Conservation (phyloP, 2,113 vertebrate genomes). For the Tenrec ecaudatus region DNA sequence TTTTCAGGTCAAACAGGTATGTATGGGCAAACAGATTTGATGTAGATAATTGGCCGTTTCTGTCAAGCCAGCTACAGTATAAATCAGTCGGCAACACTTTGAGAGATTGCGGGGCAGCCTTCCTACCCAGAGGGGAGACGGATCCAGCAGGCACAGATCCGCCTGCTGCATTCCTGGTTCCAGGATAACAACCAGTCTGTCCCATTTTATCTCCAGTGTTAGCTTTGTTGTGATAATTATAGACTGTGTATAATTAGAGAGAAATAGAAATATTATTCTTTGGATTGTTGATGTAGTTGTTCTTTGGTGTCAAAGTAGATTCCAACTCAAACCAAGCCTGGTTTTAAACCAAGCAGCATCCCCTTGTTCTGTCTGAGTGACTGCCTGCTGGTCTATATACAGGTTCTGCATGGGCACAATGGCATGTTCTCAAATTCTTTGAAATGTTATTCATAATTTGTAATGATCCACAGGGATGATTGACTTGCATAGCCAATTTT, state of each 20-base stretch:
- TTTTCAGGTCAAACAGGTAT: background rate
- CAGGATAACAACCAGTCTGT: background rate
- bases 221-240: background rate
- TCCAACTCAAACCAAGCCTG: background rate
- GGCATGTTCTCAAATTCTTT: background rate
- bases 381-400: background rate
- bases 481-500: background rate
- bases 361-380: background rate
- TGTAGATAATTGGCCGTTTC: background rate
- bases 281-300: too few species aligned
- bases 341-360: background rate
- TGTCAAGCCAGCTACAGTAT: background rate
- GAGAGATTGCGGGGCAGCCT: background rate
- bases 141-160: background rate
- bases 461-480: background rate
- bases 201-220: background rate
- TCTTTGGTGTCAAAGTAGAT: too few species aligned
- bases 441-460: background rate
- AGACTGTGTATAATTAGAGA: too few species aligned
- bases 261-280: too few species aligned
- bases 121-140: background rate
- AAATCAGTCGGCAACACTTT: background rate
- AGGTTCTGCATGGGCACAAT: background rate
- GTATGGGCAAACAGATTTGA: background rate
- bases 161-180: background rate